Conservation (phyloP, 2,113 vertebrate species). For the Taurulus bubalis region DNA sequence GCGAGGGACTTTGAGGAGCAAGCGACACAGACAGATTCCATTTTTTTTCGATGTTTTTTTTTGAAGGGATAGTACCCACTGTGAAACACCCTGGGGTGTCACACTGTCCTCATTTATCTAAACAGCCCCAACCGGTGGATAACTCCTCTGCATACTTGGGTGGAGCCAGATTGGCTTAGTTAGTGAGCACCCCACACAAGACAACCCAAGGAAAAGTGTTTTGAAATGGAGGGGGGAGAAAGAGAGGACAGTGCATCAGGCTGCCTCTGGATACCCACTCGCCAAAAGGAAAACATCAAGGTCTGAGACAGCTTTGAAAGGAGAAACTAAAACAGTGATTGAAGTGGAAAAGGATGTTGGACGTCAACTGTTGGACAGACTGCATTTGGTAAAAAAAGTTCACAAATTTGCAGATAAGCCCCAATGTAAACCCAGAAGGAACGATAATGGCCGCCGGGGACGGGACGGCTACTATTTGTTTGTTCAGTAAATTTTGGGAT, state of each 20-base stretch:
- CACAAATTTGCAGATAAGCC: constrained; percentile 78
- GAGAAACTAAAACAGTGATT: constrained; percentile 76
- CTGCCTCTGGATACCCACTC: constrained; percentile 78
- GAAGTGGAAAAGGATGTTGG: constrained; percentile 77
- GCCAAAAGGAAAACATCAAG: constrained; percentile 76
- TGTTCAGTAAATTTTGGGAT: constrained; percentile 58
- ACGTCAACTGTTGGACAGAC: constrained; percentile 71
- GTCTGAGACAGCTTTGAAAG: constrained; percentile 74
- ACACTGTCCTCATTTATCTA: constrained; percentile 80
- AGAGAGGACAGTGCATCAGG: constrained; percentile 63
- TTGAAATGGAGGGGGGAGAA: constrained; percentile 61
- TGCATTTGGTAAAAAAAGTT: constrained; percentile 77
- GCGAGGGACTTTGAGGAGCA: constrained; percentile 72
- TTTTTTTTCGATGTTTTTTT: constrained; percentile 59
- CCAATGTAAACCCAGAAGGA: constrained; percentile 69
- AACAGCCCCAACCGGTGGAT: constrained; percentile 74
- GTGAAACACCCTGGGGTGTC: constrained; percentile 81
- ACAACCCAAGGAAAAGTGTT: constrained; percentile 74
- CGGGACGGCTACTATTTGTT: constrained; percentile 54
- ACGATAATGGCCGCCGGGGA: constrained; percentile 64
- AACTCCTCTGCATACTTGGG: constrained; percentile 80
- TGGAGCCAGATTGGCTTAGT: constrained; percentile 82
- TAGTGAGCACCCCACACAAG: constrained; percentile 74
- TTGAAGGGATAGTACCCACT: constrained; percentile 61
- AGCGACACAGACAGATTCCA: constrained; percentile 66